Evolutionary conservation across 2,888 invertebrate species (phyloP).

Genomic region (Chrysolina haemoptera): DNA sequence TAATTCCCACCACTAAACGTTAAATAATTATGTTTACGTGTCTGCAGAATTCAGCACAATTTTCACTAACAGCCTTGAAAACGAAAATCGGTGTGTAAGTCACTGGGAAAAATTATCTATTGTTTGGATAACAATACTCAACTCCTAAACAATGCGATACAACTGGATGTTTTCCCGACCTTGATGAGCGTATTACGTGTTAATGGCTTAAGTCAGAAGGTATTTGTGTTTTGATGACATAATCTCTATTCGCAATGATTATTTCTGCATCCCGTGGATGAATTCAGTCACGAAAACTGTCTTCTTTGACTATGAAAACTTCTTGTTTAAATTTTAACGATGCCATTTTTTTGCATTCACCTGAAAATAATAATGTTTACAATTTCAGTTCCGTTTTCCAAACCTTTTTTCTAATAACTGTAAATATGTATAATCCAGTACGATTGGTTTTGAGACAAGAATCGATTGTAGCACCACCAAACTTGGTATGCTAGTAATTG

Average conservation of each 20-base stretch:
- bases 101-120: neutral
- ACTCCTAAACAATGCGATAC: neutral
- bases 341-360: neutral
- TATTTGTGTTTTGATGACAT: slow-evolving; percentile 36
- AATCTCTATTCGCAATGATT: slow-evolving; percentile 22
- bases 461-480: too few species aligned
- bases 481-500: too few species aligned
- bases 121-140: slow-evolving; percentile 24
- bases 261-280: neutral
- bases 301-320: neutral
- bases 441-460: too few species aligned
- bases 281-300: neutral
- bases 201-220: slow-evolving; percentile 23
- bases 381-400: too few species aligned
- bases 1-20: too few species aligned
- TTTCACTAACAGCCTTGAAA: neutral
- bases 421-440: too few species aligned
- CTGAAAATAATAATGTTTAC: too few species aligned
- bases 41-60: neutral
- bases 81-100: slow-evolving; percentile 9
- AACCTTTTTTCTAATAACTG: too few species aligned
- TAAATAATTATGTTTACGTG: too few species aligned
- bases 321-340: neutral
- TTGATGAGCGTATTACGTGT: slow-evolving; percentile 32
- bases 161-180: slow-evolving; percentile 35